These are phyloP conservation scores for Choristoneura fumiferana DNA, from an alignment of 1,140 invertebrate species.

Conservation along the genomic window DNA sequence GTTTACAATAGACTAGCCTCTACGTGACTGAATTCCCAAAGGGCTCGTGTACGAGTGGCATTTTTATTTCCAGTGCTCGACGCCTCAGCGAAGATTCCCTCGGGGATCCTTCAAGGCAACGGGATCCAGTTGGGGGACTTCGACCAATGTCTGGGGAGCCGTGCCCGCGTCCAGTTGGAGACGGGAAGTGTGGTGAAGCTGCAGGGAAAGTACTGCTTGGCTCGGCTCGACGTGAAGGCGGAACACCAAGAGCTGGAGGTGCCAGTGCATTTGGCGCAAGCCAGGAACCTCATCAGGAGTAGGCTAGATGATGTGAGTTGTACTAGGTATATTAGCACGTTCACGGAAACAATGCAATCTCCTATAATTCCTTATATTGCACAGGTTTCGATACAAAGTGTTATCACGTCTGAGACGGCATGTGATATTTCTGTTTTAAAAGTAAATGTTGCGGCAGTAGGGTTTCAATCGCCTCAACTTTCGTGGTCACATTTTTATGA, in stretches of 20 bases:
- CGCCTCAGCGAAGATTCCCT: conserved; percentile 84
- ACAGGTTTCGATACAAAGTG: too few species aligned
- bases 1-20: conserved; percentile 16
- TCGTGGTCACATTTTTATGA: too few species aligned
- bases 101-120: conserved; percentile 83
- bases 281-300: conserved; percentile 80
- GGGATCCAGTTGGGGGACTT: conserved; percentile 85
- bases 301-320: conserved; percentile 82
- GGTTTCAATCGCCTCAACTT: too few species aligned
- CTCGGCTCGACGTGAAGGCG: conserved; percentile 80
- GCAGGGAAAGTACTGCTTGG: conserved; percentile 84
- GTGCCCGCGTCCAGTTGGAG: conserved; percentile 78
- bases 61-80: conserved; percentile 81
- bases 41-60: conserved; percentile 21
- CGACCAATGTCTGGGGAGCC: conserved; percentile 82
- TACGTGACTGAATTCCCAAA: conserved; percentile 30
- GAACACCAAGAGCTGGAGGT: conserved; percentile 77
- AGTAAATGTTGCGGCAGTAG: too few species aligned
- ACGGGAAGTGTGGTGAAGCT: conserved; percentile 78
- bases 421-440: too few species aligned
- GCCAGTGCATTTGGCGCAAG: conserved; percentile 81
- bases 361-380: too few species aligned
- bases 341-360: too few species aligned
- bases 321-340: too few species aligned
- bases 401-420: too few species aligned